Base-by-base conservation (phyloP, 1,140 invertebrate genomes). In the Maniola jurtina region DNA sequence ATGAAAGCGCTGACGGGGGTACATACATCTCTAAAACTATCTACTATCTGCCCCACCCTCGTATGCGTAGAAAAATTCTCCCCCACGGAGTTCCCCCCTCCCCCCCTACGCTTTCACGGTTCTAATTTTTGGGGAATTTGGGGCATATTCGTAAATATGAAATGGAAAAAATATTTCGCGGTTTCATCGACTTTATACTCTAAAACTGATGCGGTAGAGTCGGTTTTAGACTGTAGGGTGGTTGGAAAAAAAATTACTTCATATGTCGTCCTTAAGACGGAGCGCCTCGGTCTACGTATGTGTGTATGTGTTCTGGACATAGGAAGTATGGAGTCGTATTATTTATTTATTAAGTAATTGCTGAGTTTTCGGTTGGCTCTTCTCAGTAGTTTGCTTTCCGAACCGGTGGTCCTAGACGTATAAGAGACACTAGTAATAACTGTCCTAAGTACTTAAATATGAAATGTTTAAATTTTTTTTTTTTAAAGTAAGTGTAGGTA, bases 111-210 rank as follows among this genome's bases (percentile, higher is more conserved):
- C 88, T 84, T 90, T 90, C 88, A 90, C 88, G 86, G 88, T 90
- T 90, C 88, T 90, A 90, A 89, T 90, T 90, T 90, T 90, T 90
- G 81, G 88, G 86, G 88, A 90, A 90, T 90, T 90, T 89, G 86
- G 86, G 88, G 81, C 88, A 90, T 90, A 89, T 90, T 90, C 88
- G 88, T 90, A 90, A 89, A 90, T 90, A 90, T 90, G 88, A 90
- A 90, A 90, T 90, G 88, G 88, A 90, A 90, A 90, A 90, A 90
- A 90, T 90, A 89, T 89, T 90, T 87, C 81, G 83, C 82, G 79
- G 65, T 52, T 61, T 68, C 55, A 55, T 11, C 33, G 15, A 83
- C 62, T 88, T 77, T 83, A 48, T 35, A 71, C 79, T 71, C 67
- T 89, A 78, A 61, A 0, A 0, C 38, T 0, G 11, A 6, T 5